Evolutionary conservation across 2,888 invertebrate species (phyloP).

Genomic region (Epicampocera succincta): DNA sequence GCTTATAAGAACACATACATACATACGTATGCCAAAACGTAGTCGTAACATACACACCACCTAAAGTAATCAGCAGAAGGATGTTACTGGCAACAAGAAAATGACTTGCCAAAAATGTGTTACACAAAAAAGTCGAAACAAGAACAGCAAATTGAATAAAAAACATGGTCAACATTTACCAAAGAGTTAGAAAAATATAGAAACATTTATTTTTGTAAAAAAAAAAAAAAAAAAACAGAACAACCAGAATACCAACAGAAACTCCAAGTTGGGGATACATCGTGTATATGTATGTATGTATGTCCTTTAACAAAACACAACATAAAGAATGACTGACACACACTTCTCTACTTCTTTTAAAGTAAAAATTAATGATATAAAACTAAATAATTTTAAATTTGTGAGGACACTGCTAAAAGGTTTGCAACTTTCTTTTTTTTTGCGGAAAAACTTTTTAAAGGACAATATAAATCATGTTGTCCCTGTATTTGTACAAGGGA

Average conservation of each 20-base stretch:
- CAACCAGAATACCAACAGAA: constrained; percentile 37
- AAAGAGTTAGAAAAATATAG: constrained; percentile 25
- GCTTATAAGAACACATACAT: not conserved
- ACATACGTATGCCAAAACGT: not conserved
- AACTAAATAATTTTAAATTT: constrained; percentile 53
- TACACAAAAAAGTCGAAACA: not conserved
- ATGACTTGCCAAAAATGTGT: constrained; percentile 49
- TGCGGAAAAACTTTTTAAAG: not conserved
- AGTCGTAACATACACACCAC: not conserved
- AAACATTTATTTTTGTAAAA: constrained; percentile 32
- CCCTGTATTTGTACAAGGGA: too few species aligned
- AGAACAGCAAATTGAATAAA: not conserved
- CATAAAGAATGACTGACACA: not conserved
- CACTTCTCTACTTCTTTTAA: constrained; percentile 25
- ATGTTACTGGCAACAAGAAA: constrained; percentile 50
- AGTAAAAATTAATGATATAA: constrained; percentile 53
- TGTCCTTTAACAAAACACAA: constrained; percentile 1
- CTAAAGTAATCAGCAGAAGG: constrained; percentile 6
- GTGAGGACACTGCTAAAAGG: constrained; percentile 49
- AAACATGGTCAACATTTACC: constrained; percentile 37
- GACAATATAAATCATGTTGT: not conserved
- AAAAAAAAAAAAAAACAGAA: constrained; percentile 17
- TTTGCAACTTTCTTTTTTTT: constrained; percentile 8
- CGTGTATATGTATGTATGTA: not conserved
- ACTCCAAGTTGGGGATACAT: constrained; percentile 33